Conservation (phyloP, 2,797 vertebrate species). For the Alcedo atthis region DNA sequence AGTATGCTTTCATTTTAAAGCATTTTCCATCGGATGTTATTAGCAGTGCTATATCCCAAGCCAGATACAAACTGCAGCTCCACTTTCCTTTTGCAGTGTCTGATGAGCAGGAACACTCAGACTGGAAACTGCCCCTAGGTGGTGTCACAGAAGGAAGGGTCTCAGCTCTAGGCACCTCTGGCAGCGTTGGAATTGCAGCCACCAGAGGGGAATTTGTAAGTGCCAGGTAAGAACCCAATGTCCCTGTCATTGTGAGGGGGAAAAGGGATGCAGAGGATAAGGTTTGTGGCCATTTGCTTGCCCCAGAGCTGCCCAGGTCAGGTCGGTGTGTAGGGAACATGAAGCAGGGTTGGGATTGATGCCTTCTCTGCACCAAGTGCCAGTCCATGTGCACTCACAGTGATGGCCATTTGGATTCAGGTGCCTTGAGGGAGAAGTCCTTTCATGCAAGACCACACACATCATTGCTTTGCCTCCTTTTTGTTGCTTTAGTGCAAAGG, state of each 20-base stretch:
- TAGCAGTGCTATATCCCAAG: not conserved
- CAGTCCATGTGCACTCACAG: rapidly evolving
- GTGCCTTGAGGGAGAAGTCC: not conserved
- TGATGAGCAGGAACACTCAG: not conserved
- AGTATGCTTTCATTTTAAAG: not conserved
- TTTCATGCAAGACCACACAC: not conserved
- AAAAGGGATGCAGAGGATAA: not conserved
- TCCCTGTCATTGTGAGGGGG: not conserved
- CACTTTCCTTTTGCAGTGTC: not conserved
- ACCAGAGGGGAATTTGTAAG: not conserved
- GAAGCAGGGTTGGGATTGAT: not conserved
- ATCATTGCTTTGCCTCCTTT: not conserved
- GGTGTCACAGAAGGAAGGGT: not conserved
- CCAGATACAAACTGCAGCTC: not conserved
- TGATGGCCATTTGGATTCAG: too few relatives aligned
- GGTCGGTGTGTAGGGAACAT: not conserved
- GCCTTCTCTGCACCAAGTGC: not conserved
- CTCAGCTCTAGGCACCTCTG: not conserved
- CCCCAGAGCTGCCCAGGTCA: not conserved
- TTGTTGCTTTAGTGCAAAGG: not conserved
- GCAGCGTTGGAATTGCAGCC: not conserved
- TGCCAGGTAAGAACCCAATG: not conserved
- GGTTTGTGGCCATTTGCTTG: not conserved
- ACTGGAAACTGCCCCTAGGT: not conserved
- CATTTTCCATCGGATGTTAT: not conserved